Base-by-base conservation (phyloP, 2,113 vertebrate genomes). In the Carlito syrichta region DNA sequence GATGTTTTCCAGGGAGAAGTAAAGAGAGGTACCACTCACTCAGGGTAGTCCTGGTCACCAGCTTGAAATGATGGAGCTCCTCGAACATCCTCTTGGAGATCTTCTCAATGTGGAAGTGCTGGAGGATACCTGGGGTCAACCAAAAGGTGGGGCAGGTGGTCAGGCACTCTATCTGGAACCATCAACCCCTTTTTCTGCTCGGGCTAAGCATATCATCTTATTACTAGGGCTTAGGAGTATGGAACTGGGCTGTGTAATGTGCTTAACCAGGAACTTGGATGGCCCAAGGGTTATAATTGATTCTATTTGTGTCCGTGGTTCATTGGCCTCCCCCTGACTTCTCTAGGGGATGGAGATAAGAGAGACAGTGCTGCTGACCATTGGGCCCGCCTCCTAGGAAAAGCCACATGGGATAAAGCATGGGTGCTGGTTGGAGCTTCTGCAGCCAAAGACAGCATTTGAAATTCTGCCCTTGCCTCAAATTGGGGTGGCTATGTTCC, bases 31-130 rank as follows among this genome's bases (percentile, higher is more conserved):
- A 88, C 84, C 94, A 99, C 99, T 98, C 98, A 99, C 99, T 99
- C 94, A 98, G 94, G 4, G 99, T 99, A 68, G 99, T 99, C 79
- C 98, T 98, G 97, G 99, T 99, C 95, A 99, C 98, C 96, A 98
- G 82, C 94, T 98, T 99, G 98, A 99, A 99, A 92, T 99, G 98
- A 93, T 98, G 98, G 92, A 99, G 98, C 79, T 98, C 98, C 92
- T 98, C 98, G 97, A 99, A 99, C 97, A 99, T 98, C 88, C 95
- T 98, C 91, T 98, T 98, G 95, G 99, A 98, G 63, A 99, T 93
- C 97, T 98, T 99, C 96, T 99, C 98, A 96, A 98, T 98, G 56
- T 98, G 98, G 95, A 99, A 98, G 88, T 98, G 98, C 89, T 90
- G 98, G 71, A 99, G 97, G 86, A 99, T 98, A 94, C 98, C 99